Conservation (phyloP, 2,888 invertebrate genomes). For the Sarcophaga variegata region DNA sequence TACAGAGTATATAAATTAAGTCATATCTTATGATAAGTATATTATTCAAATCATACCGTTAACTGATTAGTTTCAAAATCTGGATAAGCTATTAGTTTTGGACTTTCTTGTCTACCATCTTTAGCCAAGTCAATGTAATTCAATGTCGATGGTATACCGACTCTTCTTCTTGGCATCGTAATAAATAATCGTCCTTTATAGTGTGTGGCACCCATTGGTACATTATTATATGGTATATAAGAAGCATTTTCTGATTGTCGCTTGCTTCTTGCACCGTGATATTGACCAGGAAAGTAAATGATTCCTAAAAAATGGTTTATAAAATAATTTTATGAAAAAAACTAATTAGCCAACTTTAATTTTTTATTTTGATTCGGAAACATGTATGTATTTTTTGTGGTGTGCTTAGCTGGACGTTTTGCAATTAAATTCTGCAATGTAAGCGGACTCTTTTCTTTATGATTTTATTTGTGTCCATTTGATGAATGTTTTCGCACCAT, state of each 20-base stretch:
- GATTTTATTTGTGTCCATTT: too few relatives aligned
- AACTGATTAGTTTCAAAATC: conserved; percentile 76
- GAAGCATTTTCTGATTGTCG: conserved; percentile 58
- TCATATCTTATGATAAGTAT: conserved; percentile 12
- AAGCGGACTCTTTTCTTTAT: too few relatives aligned
- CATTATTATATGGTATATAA: conserved; percentile 80
- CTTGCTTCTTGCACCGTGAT: conserved; percentile 40
- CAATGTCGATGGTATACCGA: conserved; percentile 85
- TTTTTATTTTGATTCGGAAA: too few relatives aligned
- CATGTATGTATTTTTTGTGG: too few relatives aligned
- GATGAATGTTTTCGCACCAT: too few relatives aligned
- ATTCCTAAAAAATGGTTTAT: conserved; percentile 22
- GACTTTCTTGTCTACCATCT: conserved; percentile 76
- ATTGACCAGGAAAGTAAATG: conserved; percentile 66
- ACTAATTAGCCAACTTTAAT: too few relatives aligned
- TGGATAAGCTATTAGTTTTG: conserved; percentile 79
- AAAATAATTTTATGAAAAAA: background rate
- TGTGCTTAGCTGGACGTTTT: too few relatives aligned
- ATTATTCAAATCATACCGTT: conserved; percentile 28
- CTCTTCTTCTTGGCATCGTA: conserved; percentile 87
- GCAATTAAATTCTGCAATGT: too few relatives aligned
- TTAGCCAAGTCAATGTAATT: conserved; percentile 82
- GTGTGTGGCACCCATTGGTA: conserved; percentile 80
- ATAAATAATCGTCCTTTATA: conserved; percentile 85
- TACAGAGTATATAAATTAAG: conserved; percentile 23